A percentile compares a stretch with the other conserved stretches of the same genome.
phyloP scores from a whole-genome alignment of 2,888 invertebrate species.

The Drosophila parthenogenetica region DNA sequence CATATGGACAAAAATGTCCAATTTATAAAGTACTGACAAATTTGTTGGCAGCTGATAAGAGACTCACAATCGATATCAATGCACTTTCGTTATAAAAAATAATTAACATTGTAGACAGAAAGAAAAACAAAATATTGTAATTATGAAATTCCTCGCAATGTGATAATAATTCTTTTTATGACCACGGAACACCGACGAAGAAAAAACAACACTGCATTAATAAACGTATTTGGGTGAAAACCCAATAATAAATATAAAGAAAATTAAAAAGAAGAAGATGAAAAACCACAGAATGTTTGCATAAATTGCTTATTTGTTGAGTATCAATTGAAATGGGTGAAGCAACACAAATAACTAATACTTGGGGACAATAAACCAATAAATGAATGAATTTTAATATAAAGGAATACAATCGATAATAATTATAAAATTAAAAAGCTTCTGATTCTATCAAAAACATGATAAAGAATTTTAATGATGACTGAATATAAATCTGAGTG shows the following conservation, averaged over 20 bases:
- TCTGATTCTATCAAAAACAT: not conserved
- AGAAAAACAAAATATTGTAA: conserved; percentile 32
- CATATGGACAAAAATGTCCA: conserved; percentile 60
- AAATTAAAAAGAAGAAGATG: conserved; percentile 8
- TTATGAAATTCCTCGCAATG: conserved; percentile 57
- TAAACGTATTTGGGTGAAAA: conserved; percentile 39
- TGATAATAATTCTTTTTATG: conserved; percentile 55
- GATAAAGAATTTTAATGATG: not conserved
- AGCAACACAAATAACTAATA: conserved; percentile 40
- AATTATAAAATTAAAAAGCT: not conserved
- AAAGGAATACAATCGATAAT: conserved; percentile 23
- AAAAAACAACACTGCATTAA: conserved; percentile 39
- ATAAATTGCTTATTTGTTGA: conserved; percentile 48
- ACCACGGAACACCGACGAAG: conserved; percentile 28
- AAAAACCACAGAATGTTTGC: conserved; percentile 11
- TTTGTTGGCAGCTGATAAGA: conserved; percentile 52
- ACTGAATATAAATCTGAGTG: no score
- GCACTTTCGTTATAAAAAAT: conserved; percentile 46
- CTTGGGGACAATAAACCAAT: conserved; percentile 14
- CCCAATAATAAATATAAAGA: conserved; percentile 8
- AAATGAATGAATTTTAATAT: conserved; percentile 11
- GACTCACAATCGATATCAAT: conserved; percentile 34
- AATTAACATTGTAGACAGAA: conserved; percentile 12
- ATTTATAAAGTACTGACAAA: conserved; percentile 27
- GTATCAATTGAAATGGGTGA: conserved; percentile 30